Percentiles rank a stretch among this genome's conserved stretches.
Evolutionary conservation across 2,888 invertebrate genomes (phyloP).

Genomic region (Chesias legatella): DNA sequence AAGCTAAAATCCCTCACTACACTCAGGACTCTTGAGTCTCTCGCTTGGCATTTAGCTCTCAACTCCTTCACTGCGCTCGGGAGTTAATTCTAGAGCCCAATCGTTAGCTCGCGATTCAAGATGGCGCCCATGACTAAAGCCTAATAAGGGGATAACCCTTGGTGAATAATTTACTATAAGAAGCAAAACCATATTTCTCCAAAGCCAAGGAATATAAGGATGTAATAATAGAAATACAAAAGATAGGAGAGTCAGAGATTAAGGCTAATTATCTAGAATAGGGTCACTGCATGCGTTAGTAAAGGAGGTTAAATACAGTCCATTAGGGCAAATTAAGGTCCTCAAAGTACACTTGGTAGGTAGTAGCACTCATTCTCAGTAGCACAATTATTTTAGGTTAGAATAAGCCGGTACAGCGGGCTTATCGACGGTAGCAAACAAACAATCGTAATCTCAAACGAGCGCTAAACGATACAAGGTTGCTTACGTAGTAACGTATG

Average conservation of each 20-base stretch:
- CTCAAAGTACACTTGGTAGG: constrained; percentile 9
- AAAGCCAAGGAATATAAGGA: constrained; percentile 9
- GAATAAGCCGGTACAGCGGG: constrained; percentile 17
- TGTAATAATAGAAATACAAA: constrained; percentile 10
- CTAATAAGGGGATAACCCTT: no score
- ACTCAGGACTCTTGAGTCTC: no score
- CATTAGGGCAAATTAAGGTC: constrained; percentile 31
- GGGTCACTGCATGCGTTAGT: constrained; percentile 31
- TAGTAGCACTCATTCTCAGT: background rate
- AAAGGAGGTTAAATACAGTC: constrained; percentile 38
- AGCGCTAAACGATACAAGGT: constrained; percentile 37
- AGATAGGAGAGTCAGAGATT: constrained; percentile 24
- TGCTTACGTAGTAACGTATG: constrained; percentile 38
- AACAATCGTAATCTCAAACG: constrained; percentile 35
- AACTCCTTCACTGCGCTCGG: no score
- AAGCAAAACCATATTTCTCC: no score
- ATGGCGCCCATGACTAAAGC: no score
- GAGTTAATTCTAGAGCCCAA: no score
- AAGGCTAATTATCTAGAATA: constrained; percentile 34
- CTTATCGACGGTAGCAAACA: constrained; percentile 20
- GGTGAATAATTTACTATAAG: no score
- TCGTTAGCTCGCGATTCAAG: no score
- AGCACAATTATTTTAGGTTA: constrained; percentile 3
- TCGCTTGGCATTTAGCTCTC: no score
- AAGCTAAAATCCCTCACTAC: no score